A percentile compares a stretch with the other conserved stretches of the same genome.
Evolutionary conservation across 2,797 vertebrate species (phyloP).

Genomic region (Coendou prehensilis): DNA sequence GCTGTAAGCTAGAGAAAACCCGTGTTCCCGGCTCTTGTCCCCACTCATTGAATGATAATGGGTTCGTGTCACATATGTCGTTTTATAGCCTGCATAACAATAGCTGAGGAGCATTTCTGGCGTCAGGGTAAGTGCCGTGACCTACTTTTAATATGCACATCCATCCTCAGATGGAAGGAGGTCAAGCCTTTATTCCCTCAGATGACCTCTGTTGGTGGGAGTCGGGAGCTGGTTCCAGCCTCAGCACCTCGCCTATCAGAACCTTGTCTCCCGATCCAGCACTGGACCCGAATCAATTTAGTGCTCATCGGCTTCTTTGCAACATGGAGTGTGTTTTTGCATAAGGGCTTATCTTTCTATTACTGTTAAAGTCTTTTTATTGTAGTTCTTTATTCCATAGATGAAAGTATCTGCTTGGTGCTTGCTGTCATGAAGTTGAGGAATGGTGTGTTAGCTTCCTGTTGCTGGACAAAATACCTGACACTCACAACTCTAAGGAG

Average conservation of each 20-base stretch:
- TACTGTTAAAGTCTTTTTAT: background rate
- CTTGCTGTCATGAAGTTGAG: background rate
- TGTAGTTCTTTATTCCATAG: background rate
- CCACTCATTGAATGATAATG: background rate
- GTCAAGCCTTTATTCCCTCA: background rate
- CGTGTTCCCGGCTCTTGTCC: background rate
- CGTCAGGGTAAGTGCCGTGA: background rate
- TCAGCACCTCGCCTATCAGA: background rate
- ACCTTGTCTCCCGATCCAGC: background rate
- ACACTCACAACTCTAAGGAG: background rate
- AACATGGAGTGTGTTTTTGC: background rate
- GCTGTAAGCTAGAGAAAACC: background rate
- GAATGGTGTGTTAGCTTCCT: background rate
- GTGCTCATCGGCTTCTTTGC: constrained; percentile 18
- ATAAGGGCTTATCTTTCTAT: background rate
- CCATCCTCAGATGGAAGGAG: background rate
- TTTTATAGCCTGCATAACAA: background rate
- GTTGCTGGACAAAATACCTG: background rate
- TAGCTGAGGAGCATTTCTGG: background rate
- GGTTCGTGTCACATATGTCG: background rate
- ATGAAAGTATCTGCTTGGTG: background rate
- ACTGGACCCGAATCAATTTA: background rate
- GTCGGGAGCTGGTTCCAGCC: background rate
- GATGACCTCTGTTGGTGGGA: background rate
- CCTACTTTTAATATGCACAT: background rate